Percentiles rank a stretch among this genome's conserved stretches.
These are phyloP conservation scores for Anthophora plumipes DNA, from an alignment of 2,888 invertebrate genomes.

Conservation along the genomic window DNA sequence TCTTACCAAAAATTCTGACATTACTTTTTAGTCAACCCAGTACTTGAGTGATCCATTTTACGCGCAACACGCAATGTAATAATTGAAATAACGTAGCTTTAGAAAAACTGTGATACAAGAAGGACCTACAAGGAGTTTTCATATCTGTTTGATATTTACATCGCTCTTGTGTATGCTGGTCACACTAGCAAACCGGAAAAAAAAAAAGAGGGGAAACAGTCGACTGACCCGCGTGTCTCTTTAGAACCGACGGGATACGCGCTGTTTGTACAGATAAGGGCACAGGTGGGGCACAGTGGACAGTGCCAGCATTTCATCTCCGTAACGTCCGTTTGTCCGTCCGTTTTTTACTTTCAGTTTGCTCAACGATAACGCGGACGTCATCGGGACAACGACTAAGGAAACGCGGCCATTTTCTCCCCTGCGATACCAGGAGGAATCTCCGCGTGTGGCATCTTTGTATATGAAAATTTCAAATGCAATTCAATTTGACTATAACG, in stretches of 20 bases:
- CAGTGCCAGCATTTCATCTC: constrained; percentile 83
- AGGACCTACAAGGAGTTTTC: neutral
- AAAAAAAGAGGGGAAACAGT: constrained; percentile 52
- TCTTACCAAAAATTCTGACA: no score
- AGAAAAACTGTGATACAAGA: neutral
- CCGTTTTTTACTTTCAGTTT: constrained; percentile 75
- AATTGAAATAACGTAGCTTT: constrained; percentile 1
- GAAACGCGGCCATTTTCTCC: constrained; percentile 38
- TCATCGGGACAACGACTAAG: constrained; percentile 42
- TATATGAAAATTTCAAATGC: neutral
- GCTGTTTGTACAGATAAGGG: constrained; percentile 83
- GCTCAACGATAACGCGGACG: constrained; percentile 77
- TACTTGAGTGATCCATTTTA: no score
- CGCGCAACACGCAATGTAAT: neutral
- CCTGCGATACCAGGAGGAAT: neutral
- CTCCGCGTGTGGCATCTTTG: neutral
- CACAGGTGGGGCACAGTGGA: constrained; percentile 82
- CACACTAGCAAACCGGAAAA: constrained; percentile 34
- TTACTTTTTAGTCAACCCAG: no score
- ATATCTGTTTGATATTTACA: constrained; percentile 32
- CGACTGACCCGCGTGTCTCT: constrained; percentile 64
- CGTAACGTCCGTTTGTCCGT: constrained; percentile 71
- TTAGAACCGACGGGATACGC: constrained; percentile 75
- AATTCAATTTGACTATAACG: no score
- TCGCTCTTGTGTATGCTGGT: constrained; percentile 21